A percentile compares a stretch with the other conserved stretches of the same genome.
These are phyloP conservation scores for Capitella teleta DNA, from an alignment of 1,140 invertebrate genomes.

Conservation along the genomic window DNA sequence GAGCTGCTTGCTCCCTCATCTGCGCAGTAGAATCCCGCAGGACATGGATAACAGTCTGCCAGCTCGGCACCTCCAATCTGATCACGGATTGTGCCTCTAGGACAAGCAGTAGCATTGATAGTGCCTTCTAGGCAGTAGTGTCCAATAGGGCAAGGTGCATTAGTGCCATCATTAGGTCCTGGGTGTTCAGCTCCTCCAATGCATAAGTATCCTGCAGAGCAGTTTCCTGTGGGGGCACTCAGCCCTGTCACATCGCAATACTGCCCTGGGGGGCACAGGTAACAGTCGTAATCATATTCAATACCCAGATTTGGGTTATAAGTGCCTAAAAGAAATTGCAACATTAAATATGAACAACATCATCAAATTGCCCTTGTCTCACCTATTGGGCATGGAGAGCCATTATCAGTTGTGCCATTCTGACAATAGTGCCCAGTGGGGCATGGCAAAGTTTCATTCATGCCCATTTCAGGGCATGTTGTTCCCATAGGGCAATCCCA, in stretches of 20 bases:
- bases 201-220: slow-evolving; percentile 30
- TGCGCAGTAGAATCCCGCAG: slow-evolving; percentile 27
- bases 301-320: slow-evolving; percentile 19
- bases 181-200: slow-evolving; percentile 22
- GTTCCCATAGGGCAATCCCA: not conserved
- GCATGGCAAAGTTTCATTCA: slow-evolving; percentile 29
- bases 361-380: slow-evolving; percentile 3
- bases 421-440: slow-evolving; percentile 31
- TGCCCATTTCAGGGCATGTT: slow-evolving; percentile 24
- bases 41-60: slow-evolving; percentile 16
- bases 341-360: not conserved
- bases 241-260: slow-evolving; percentile 29
- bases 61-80: not conserved
- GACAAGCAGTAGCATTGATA: not conserved
- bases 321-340: slow-evolving; percentile 18
- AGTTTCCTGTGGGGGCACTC: slow-evolving; percentile 20
- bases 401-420: slow-evolving; percentile 27
- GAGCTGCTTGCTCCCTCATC: slow-evolving; percentile 14
- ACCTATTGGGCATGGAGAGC: slow-evolving; percentile 29
- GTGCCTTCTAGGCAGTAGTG: slow-evolving; percentile 30
- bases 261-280: slow-evolving; percentile 23
- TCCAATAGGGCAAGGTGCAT: slow-evolving; percentile 31
- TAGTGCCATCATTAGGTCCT: slow-evolving; percentile 27
- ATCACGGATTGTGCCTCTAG: slow-evolving; percentile 2
- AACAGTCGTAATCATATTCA: slow-evolving; percentile 15